Conservation (phyloP, 2,888 invertebrate genomes). For the Latrodectus hesperus region DNA sequence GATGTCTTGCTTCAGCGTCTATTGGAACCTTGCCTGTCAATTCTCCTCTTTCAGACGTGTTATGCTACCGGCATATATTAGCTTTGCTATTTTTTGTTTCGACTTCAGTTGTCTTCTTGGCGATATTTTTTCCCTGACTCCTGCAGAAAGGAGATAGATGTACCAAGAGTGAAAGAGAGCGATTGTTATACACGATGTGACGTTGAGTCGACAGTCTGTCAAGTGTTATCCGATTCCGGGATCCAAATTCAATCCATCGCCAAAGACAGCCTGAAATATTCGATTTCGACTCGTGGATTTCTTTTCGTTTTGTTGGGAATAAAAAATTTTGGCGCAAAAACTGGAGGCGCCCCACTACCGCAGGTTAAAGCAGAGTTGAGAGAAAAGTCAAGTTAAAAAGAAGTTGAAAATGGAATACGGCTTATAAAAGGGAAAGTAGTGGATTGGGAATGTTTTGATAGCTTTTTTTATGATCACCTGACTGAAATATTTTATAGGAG, state of each 20-base stretch:
- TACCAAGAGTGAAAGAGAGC: neutral
- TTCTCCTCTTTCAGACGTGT: neutral
- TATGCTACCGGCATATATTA: slow-evolving; percentile 28
- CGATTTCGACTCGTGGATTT: slow-evolving; percentile 9
- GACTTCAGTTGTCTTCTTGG: neutral
- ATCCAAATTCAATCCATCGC: slow-evolving; percentile 47
- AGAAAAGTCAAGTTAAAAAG: no score
- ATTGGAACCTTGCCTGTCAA: slow-evolving; percentile 9
- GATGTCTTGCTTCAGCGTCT: slow-evolving; percentile 11
- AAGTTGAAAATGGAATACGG: no score
- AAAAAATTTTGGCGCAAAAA: neutral
- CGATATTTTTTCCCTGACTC: neutral
- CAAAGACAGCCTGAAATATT: slow-evolving; percentile 37
- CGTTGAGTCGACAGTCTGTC: slow-evolving; percentile 31
- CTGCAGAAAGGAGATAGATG: slow-evolving; percentile 1
- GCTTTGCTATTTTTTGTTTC: neutral
- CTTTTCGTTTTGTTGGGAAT: no score
- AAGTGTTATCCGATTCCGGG: slow-evolving; percentile 43
- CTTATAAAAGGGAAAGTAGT: no score
- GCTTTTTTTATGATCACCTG: no score
- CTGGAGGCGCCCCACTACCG: neutral
- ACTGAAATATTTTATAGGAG: no score
- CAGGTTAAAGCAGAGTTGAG: no score
- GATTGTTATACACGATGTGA: slow-evolving; percentile 10
- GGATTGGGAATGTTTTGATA: no score